These are phyloP conservation scores for Brachionus calyciflorus DNA, from an alignment of 1,140 invertebrate species.

Conservation along the genomic window DNA sequence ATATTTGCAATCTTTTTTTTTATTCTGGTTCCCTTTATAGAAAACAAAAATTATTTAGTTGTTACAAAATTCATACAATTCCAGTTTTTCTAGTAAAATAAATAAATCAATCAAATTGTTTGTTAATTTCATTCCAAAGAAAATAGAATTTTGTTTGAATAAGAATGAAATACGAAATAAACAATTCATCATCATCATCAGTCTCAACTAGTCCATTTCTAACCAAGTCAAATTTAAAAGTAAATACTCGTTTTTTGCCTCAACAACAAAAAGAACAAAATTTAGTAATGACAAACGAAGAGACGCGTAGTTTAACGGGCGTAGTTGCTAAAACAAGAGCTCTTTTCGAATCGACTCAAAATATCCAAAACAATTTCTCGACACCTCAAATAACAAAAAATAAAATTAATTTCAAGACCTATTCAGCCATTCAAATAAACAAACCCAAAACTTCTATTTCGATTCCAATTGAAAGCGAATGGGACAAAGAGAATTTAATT, in stretches of 20 bases:
- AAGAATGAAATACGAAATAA: slow-evolving; percentile 35
- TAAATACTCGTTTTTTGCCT: too few species aligned
- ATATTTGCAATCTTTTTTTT: slow-evolving; percentile 38
- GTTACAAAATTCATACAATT: slow-evolving; percentile 5
- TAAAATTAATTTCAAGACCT: neutral
- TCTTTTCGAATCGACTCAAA: slow-evolving; percentile 3
- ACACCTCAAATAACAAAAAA: neutral
- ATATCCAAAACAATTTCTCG: neutral
- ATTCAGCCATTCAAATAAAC: neutral
- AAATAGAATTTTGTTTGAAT: too few species aligned
- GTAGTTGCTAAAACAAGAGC: slow-evolving; percentile 41
- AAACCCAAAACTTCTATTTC: neutral
- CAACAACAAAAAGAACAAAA: neutral
- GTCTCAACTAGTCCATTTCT: neutral
- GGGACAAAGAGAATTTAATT: slow-evolving; percentile 13
- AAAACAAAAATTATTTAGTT: neutral
- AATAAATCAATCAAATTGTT: slow-evolving; percentile 42
- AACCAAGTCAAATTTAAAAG: neutral
- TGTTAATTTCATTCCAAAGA: slow-evolving; percentile 8
- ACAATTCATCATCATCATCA: too few species aligned
- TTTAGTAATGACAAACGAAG: slow-evolving; percentile 7
- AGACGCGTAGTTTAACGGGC: slow-evolving; percentile 13
- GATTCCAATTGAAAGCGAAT: neutral
- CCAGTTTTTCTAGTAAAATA: neutral
- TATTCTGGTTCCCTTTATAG: neutral